Percentiles rank a stretch among this genome's conserved stretches.
Conservation (phyloP, 2,113 vertebrate species). For the Hemiprocne comata region DNA sequence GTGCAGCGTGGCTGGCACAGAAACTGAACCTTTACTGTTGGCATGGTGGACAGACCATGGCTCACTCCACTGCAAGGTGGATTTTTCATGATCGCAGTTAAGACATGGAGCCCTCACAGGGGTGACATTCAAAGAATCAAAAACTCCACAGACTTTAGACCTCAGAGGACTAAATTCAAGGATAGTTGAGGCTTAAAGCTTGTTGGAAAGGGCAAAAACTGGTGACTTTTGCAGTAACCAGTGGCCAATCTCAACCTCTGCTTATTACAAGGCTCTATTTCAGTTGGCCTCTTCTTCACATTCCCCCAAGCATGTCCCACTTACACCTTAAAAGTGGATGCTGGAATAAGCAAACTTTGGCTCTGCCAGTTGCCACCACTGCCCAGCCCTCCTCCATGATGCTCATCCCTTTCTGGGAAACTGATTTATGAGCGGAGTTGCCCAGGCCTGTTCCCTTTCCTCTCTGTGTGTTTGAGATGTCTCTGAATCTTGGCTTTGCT, state of each 20-base stretch:
- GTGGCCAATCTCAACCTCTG: background rate
- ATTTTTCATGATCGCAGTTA: background rate
- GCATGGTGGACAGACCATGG: fast-evolving
- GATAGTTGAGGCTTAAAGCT: background rate
- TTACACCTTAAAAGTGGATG: background rate
- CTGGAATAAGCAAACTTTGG: background rate
- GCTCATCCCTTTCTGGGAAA: background rate
- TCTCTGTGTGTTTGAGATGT: background rate
- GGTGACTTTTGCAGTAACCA: background rate
- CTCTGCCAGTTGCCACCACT: background rate
- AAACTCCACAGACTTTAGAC: background rate
- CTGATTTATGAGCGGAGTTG: background rate
- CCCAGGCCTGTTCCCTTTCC: background rate
- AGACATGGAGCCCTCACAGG: background rate
- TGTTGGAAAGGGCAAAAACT: background rate
- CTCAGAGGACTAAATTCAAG: background rate
- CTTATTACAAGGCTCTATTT: background rate
- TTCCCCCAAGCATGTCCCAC: background rate
- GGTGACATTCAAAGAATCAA: background rate
- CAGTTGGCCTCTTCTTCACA: background rate
- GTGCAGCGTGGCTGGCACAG: background rate
- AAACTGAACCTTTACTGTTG: background rate
- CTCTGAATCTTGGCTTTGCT: background rate
- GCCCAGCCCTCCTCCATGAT: background rate
- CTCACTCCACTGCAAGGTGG: background rate